These are phyloP conservation scores for Rachycentron canadum DNA, from an alignment of 2,797 vertebrate species.

Conservation along the genomic window DNA sequence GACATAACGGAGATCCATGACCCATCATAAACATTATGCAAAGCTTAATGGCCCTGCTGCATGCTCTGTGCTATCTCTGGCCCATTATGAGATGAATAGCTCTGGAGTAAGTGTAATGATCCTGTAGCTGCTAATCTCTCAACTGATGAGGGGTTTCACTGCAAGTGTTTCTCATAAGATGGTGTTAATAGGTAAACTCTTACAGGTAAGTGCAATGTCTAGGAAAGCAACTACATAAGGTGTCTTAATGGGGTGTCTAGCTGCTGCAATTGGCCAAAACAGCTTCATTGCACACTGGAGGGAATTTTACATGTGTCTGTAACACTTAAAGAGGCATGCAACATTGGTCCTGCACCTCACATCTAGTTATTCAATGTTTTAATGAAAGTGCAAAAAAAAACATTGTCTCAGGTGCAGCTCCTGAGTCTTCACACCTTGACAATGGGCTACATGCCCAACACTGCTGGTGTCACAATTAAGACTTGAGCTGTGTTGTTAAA, in stretches of 20 bases:
- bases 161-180: slow-evolving; percentile 41
- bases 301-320: slow-evolving; percentile 22
- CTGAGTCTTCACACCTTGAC: slow-evolving; percentile 7
- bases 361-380: slow-evolving; percentile 17
- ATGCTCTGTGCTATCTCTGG: slow-evolving; percentile 72
- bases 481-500: slow-evolving; percentile 1
- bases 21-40: slow-evolving; percentile 75
- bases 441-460: not conserved
- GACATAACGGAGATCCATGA: slow-evolving; percentile 76
- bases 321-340: slow-evolving; percentile 37
- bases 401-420: not conserved
- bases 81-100: slow-evolving; percentile 60
- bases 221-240: slow-evolving; percentile 35
- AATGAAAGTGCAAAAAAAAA: slow-evolving; percentile 24
- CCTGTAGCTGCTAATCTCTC: slow-evolving; percentile 48
- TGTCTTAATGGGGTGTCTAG: slow-evolving; percentile 46
- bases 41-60: slow-evolving; percentile 72
- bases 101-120: slow-evolving; percentile 50
- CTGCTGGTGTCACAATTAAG: not conserved
- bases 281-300: slow-evolving; percentile 28
- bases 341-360: slow-evolving; percentile 9
- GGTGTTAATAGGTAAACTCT: slow-evolving; percentile 32
- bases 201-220: slow-evolving; percentile 31
- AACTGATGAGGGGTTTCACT: slow-evolving; percentile 45
- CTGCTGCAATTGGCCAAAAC: slow-evolving; percentile 44